Percentiles rank a stretch among this genome's conserved stretches.
Conservation (phyloP, 2,113 vertebrate species). For the Chionomys nivalis region DNA sequence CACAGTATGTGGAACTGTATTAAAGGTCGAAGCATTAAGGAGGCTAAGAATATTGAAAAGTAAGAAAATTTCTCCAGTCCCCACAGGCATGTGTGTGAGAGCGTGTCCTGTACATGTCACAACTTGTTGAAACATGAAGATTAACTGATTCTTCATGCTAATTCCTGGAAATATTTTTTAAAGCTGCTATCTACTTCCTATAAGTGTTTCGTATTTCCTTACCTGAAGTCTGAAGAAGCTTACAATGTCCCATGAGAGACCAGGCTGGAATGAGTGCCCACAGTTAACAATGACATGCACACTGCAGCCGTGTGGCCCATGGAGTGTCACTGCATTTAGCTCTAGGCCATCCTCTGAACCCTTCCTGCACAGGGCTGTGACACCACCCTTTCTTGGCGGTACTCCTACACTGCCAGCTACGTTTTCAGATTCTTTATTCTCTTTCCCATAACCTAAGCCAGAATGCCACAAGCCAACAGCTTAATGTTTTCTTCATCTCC, state of each 20-base stretch:
- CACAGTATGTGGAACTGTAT: neutral
- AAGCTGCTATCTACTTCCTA: neutral
- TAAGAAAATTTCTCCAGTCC: neutral
- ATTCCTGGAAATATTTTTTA: neutral
- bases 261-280: neutral
- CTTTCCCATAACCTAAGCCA: neutral
- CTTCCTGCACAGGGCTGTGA: neutral
- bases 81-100: neutral
- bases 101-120: neutral
- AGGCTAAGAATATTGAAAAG: neutral
- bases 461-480: neutral
- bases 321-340: neutral
- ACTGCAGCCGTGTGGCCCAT: neutral
- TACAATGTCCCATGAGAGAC: neutral
- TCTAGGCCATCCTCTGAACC: neutral
- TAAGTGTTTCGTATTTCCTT: neutral
- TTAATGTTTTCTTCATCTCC: neutral
- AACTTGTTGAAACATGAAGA: neutral
- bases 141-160: conserved; percentile 10
- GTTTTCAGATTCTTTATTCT: neutral
- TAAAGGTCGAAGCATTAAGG: neutral
- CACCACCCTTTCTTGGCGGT: neutral
- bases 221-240: neutral
- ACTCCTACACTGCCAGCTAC: neutral
- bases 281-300: neutral